Conservation (phyloP, 2,113 vertebrate species). For the Anhinga anhinga region DNA sequence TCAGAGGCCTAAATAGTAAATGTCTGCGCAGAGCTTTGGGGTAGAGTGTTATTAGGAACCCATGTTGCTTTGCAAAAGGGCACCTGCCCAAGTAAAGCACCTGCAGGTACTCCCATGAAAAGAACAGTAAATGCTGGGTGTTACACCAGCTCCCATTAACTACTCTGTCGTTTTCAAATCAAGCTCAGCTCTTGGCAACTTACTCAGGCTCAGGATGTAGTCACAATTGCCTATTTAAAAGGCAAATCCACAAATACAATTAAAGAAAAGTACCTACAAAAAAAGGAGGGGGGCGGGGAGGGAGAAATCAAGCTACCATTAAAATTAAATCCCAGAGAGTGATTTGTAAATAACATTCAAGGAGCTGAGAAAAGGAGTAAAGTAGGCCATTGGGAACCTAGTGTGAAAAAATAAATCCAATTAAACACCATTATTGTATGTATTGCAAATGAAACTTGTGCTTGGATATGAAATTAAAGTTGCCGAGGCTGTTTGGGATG, state of each 20-base stretch:
- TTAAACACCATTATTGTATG: conserved; percentile 73
- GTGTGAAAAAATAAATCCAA: conserved; percentile 78
- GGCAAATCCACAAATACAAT: conserved; percentile 78
- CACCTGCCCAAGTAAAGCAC: conserved; percentile 46
- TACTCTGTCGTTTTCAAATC: conserved; percentile 16
- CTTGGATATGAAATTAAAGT: conserved; percentile 67
- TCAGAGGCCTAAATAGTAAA: conserved; percentile 9
- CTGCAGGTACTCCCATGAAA: conserved; percentile 48
- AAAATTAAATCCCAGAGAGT: conserved; percentile 78
- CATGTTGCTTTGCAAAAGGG: conserved; percentile 9
- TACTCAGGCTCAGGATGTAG: conserved; percentile 65
- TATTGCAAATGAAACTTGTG: conserved; percentile 68
- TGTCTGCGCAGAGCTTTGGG: background rate
- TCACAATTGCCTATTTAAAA: conserved; percentile 69
- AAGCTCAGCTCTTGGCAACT: conserved; percentile 51
- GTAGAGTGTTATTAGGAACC: background rate
- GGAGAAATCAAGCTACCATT: conserved; percentile 74
- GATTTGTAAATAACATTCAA: conserved; percentile 79
- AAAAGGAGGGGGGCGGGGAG: conserved; percentile 5
- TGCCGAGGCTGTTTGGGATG: conserved; percentile 42
- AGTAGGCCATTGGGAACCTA: conserved; percentile 67
- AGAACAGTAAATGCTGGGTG: conserved; percentile 32
- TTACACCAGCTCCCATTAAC: conserved; percentile 27
- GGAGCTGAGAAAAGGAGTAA: conserved; percentile 69
- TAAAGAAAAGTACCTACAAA: conserved; percentile 69